Percentiles rank a stretch among this genome's conserved stretches.
Evolutionary conservation across 2,113 vertebrate species (phyloP).

Genomic region (crab-eating macaque (Macaca fascicularis)): DNA sequence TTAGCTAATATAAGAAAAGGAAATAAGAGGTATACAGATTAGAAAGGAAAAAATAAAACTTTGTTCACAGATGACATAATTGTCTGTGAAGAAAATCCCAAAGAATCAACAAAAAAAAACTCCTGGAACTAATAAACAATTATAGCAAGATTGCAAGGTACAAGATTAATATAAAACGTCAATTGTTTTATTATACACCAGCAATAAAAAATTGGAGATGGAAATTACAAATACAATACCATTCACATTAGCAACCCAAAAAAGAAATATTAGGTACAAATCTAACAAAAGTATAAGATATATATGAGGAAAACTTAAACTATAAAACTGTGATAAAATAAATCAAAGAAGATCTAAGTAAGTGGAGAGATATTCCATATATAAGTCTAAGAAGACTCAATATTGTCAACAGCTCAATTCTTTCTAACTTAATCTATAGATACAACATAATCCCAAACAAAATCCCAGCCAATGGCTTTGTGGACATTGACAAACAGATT

Average conservation of each 20-base stretch:
- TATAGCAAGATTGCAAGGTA: background rate
- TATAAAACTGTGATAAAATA: background rate
- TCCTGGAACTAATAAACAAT: background rate
- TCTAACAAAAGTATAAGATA: background rate
- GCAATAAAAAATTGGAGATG: constrained; percentile 7
- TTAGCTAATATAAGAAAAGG: background rate
- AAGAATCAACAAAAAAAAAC: constrained; percentile 12
- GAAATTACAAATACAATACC: background rate
- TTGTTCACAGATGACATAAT: background rate
- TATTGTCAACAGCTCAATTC: background rate
- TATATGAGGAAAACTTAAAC: background rate
- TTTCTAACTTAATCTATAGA: background rate
- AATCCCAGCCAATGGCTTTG: background rate
- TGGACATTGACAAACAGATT: background rate
- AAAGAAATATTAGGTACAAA: constrained; percentile 11
- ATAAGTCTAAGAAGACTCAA: background rate
- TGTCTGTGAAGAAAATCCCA: background rate
- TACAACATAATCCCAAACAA: background rate
- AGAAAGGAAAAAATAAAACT: background rate
- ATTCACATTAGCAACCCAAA: background rate
- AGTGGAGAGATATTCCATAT: background rate
- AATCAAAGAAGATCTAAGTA: background rate
- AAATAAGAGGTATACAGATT: background rate
- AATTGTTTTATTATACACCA: background rate
- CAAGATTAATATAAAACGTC: background rate